Evolutionary conservation across 1,140 invertebrate species (phyloP), one percentile per base, ranked within the genome.

Genomic region (Penaeus vannamei): DNA sequence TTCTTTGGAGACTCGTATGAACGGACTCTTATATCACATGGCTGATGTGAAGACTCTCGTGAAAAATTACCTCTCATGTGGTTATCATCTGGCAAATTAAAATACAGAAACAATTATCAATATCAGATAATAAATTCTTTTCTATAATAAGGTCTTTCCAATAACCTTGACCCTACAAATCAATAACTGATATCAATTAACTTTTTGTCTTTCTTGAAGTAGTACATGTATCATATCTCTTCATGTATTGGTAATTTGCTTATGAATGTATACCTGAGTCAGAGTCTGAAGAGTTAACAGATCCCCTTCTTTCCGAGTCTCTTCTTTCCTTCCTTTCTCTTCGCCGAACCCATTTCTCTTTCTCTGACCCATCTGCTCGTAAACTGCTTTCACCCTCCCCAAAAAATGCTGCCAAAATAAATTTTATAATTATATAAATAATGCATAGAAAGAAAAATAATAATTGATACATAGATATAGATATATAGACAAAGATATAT

Each of bases 301-400:
- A 89, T 14, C 91, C 91, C 69, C 88, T 61, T 82, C 85, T 86
- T 88, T 91, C 90, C 23, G 85, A 89, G 60, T 91, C 91, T 87
- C 90, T 91, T 53, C 90, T 86, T 59, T 91, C 91, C 60, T 89
- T 91, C 69, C 91, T 88, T 42, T 91, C 89, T 79, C 86, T 53
- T 22, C 91, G n/a, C 36, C 87, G 64, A 20, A 82, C 81, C 87
- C 88, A 90, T 80, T 88, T 90, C 77, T 89, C 86, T 64, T 90
- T 90, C 76, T 89, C 86, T n/a, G 87, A 64, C 36, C 84, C 87
- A 29, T 84, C 86, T 53, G 32, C 81, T 69, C 87, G 32, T 59
- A 22, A 64, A 26, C 84, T 29, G n/a, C 42, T 83, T 60, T 84
- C 81, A 29, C 42, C 66, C 19, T 88, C 81, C 26, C 64, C 86